These are phyloP conservation scores for Epinephelus moara DNA, from an alignment of 2,113 vertebrate genomes.

Conservation along the genomic window DNA sequence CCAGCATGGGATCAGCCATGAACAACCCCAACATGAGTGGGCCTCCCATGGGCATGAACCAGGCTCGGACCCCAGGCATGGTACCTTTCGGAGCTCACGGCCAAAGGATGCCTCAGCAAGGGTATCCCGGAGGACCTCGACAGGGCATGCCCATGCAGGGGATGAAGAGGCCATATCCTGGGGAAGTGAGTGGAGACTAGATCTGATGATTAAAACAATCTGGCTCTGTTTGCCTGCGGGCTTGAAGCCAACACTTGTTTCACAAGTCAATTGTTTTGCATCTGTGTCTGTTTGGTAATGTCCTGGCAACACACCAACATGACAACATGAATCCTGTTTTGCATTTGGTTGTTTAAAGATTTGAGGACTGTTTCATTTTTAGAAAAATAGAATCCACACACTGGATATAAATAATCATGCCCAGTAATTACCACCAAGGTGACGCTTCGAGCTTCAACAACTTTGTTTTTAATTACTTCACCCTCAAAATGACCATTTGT, in stretches of 20 bases:
- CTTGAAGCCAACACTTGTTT: neutral
- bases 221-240: neutral
- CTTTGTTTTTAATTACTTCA: no score
- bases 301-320: neutral
- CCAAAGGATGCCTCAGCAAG: constrained; percentile 97
- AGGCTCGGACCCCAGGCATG: constrained; percentile 94
- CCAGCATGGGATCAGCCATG: constrained; percentile 92
- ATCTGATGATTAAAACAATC: neutral
- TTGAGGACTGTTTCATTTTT: neutral
- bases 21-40: constrained; percentile 94
- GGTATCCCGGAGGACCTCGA: constrained; percentile 92
- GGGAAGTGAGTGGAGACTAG: constrained; percentile 88
- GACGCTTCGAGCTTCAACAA: no score
- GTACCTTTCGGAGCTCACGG: constrained; percentile 92
- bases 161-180: constrained; percentile 97
- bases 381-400: no score
- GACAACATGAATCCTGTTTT: neutral
- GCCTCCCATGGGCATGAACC: constrained; percentile 97
- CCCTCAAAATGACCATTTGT: no score
- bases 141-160: constrained; percentile 95
- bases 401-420: no score
- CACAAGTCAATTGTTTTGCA: neutral
- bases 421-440: no score
- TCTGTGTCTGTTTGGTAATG: neutral
- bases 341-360: neutral